Conservation (phyloP, 2,888 invertebrate species). For the Onthophagus sagittarius region DNA sequence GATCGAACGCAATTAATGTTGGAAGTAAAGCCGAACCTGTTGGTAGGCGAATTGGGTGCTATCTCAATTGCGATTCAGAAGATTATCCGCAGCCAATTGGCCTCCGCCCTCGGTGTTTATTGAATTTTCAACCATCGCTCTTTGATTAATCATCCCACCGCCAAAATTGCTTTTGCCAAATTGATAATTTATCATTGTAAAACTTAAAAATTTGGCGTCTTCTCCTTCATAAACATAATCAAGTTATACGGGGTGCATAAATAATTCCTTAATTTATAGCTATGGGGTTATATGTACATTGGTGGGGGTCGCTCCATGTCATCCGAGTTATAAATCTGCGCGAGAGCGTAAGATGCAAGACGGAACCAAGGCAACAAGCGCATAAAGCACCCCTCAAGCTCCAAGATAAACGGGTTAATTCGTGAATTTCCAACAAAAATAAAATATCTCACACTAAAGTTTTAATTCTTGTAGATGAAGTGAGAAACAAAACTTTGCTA, state of each 20-base stretch:
- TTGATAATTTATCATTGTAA: neutral
- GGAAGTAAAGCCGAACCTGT: neutral
- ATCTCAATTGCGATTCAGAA: neutral
- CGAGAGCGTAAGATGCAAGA: neutral
- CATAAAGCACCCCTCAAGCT: neutral
- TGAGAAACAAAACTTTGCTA: too few species aligned
- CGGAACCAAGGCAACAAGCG: neutral
- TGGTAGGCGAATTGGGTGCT: neutral
- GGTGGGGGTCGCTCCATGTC: neutral
- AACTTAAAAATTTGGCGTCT: neutral
- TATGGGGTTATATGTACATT: neutral
- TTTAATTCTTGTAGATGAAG: too few species aligned
- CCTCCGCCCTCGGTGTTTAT: neutral
- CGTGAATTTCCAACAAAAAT: neutral
- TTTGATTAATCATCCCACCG: neutral
- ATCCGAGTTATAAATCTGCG: neutral
- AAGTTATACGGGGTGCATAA: neutral
- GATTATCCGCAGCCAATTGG: neutral
- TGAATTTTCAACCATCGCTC: neutral
- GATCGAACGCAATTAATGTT: neutral
- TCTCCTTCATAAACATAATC: neutral
- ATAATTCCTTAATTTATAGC: neutral
- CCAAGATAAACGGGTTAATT: neutral
- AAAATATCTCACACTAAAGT: neutral
- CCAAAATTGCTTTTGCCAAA: neutral